Conservation (phyloP, 2,797 vertebrate genomes). For the Sandelia bainsii region DNA sequence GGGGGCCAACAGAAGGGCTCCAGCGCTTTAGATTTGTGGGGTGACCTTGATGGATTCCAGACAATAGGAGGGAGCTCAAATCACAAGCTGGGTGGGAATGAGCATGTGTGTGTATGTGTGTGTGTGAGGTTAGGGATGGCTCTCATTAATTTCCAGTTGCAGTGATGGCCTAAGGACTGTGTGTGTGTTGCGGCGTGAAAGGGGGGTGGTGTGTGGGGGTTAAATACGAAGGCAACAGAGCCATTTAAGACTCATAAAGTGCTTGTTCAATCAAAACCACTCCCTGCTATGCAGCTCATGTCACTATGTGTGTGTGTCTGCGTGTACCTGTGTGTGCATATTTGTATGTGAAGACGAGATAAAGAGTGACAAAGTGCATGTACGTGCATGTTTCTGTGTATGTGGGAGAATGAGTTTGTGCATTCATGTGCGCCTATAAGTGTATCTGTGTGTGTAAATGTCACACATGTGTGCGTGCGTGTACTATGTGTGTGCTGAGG, state of each 20-base stretch:
- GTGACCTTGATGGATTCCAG: constrained; percentile 67
- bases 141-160: constrained; percentile 64
- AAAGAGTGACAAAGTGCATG: constrained; percentile 7
- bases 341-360: constrained; percentile 12
- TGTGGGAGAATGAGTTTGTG: constrained; percentile 8
- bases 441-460: not conserved
- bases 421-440: constrained; percentile 20
- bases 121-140: constrained; percentile 38
- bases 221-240: constrained; percentile 59
- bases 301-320: constrained; percentile 16
- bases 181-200: constrained; percentile 31
- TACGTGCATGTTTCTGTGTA: not conserved
- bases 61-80: constrained; percentile 39
- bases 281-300: constrained; percentile 60
- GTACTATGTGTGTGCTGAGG: constrained; percentile 6
- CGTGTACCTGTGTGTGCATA: constrained; percentile 9
- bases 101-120: constrained; percentile 51
- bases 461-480: constrained; percentile 21
- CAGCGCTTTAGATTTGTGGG: constrained; percentile 12
- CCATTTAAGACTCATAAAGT: constrained; percentile 70
- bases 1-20: constrained; percentile 36
- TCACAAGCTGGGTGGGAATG: constrained; percentile 33
- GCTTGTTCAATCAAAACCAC: constrained; percentile 67
- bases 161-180: constrained; percentile 33
- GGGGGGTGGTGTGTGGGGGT: constrained; percentile 39